Evolutionary conservation across 92 coral and sea anemone genomes (phyloP), one percentile per base, ranked within the genome.

Genomic region (Galaxea fascicularis): DNA sequence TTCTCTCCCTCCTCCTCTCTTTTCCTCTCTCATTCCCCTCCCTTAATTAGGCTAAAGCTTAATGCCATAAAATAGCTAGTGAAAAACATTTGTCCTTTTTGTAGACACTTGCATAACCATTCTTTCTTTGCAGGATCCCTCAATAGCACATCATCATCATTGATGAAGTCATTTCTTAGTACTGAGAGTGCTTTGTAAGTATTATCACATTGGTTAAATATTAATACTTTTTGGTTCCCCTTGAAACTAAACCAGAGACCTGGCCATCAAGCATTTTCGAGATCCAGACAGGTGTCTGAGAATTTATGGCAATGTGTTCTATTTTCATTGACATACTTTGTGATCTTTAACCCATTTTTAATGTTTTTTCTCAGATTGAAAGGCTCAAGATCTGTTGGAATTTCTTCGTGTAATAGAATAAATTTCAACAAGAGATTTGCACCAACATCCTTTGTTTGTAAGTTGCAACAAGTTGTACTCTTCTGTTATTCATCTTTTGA

Each of bases 151-250:
- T 52, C 76, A 25, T 71, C 86, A 45, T 66, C 86, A 39, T 18
- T 71, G 35, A 10, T 82, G 39, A 82, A 71, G 59, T 82, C 77
- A 10, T 57, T 82, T 58, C 78, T 82, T 26, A 71, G 71, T 25
- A 56, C 59, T 57, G 92, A 91, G 4, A 69, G 77, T 57, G 95
- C 88, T 65, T 65, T 91, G 95, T 91, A 62, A 91, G 95, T 88
- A 51, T 20, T 2, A 4, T 5, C 26, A n/a, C 18, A 4, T 9
- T 52, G 4, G 0, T 35, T 14, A 9, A 22, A 13, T 16, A 24
- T 24, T 49, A 11, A 3, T n/a, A 3, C 41, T 6, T 6, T 35
- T 35, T 35, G 41, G 41, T 35, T 35, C 41, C 41, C n/a, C 41
- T 2, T 35, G 41, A 35, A 35, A 35, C 6, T 35, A 35, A 35